Percentiles rank a stretch among this genome's conserved stretches.
These are phyloP conservation scores for Amorpha juglandis DNA, from an alignment of 2,888 invertebrate genomes.

Conservation along the genomic window DNA sequence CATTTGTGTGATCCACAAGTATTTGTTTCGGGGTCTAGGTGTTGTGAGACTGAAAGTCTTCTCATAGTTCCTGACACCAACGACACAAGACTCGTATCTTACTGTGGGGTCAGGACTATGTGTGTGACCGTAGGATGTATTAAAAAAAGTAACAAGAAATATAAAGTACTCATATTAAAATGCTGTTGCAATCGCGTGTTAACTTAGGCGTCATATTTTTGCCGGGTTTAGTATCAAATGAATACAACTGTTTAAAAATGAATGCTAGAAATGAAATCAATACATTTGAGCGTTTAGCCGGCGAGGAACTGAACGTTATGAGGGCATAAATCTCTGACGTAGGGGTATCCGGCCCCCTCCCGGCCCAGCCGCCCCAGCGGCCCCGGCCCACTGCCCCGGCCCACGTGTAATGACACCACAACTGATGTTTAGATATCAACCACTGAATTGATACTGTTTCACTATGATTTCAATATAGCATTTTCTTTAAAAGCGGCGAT, in stretches of 20 bases:
- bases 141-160: too few species aligned
- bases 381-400: conserved; percentile 40
- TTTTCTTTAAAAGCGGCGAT: background rate
- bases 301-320: conserved; percentile 74
- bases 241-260: conserved; percentile 65
- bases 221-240: conserved; percentile 15
- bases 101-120: too few species aligned
- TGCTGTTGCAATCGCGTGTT: background rate
- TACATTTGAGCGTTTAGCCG: conserved; percentile 70
- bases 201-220: conserved; percentile 9
- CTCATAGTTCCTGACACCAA: too few species aligned
- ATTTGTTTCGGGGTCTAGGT: too few species aligned
- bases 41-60: too few species aligned
- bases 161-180: background rate
- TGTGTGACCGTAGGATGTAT: too few species aligned
- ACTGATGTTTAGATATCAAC: conserved; percentile 64
- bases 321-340: conserved; percentile 77
- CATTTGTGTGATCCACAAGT: too few species aligned
- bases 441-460: conserved; percentile 63
- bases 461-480: conserved; percentile 48
- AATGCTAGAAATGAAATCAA: conserved; percentile 76
- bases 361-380: conserved; percentile 43
- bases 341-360: conserved; percentile 45
- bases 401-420: conserved; percentile 63
- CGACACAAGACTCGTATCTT: too few species aligned